Conservation (phyloP, 2,888 invertebrate species). For the Platynereis dumerilii region DNA sequence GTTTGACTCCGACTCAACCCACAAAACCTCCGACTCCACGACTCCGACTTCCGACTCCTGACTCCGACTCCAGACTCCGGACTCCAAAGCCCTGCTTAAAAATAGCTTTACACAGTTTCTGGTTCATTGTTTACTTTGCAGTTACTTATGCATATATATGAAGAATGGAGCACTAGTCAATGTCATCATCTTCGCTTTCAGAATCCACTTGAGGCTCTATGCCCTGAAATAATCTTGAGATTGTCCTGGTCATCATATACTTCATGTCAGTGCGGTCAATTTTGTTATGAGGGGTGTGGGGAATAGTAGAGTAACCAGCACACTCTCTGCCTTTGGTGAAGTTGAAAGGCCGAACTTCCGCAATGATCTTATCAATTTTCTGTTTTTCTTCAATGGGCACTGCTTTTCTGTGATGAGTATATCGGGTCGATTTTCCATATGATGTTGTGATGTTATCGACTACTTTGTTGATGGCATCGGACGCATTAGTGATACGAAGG, state of each 20-base stretch:
- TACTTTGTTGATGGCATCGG: background rate
- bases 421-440: background rate
- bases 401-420: background rate
- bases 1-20: too few relatives aligned
- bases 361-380: background rate
- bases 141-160: too few relatives aligned
- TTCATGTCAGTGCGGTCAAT: background rate
- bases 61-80: too few relatives aligned
- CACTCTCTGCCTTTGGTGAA: background rate
- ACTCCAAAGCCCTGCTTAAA: too few relatives aligned
- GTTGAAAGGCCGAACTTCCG: background rate
- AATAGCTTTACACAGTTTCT: too few relatives aligned
- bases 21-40: too few relatives aligned
- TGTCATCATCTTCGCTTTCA: background rate
- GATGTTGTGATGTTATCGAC: background rate
- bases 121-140: too few relatives aligned
- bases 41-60: too few relatives aligned
- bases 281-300: background rate
- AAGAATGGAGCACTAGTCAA: too few relatives aligned
- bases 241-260: background rate
- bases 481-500: background rate
- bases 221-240: background rate
- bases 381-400: background rate
- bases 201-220: background rate
- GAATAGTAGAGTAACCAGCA: background rate